Evolutionary conservation across 2,113 vertebrate genomes (phyloP), one percentile per base, ranked within the genome.

Genomic region (Pseudorectes ferrugineus): DNA sequence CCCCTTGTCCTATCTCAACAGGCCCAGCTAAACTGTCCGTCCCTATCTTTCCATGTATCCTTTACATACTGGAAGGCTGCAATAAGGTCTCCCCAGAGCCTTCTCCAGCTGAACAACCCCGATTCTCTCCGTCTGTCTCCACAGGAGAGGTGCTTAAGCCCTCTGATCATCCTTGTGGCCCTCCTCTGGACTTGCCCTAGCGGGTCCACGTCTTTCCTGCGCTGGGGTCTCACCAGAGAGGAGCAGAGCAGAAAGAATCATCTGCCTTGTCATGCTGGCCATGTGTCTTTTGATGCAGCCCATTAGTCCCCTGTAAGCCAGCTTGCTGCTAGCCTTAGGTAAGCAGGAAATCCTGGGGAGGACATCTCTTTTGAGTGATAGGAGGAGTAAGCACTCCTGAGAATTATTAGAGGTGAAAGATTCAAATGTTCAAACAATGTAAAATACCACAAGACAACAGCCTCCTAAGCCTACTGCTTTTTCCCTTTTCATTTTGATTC

Each of bases 401-500:
- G 43, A 58, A 38, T 76, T 63, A 49, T 58, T 85, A 81, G 55
- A 76, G 24, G n/a, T 62, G 67, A 68, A 91, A 62, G 9, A n/a
- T 40, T 58, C 14, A 9, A 62, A 65, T 80, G 31, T 74, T 87
- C 54, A 66, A 83, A 73, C 42, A 38, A n/a, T 36, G 29, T 55
- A 65, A 61, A 74, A 74, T 25, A 61, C 12, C 14, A 28, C 58
- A 74, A 88, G 40, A 19, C 54, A 57, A 14, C 31, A 57, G 46
- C 59, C 6, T 88, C 59, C 76, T 66, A 45, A 24, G 43, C 57
- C 54, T 62, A 45, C 29, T 77, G 55, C 43, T 73, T 89, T 93
- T 93, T 63, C 61, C 36, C 31, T 58, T 73, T 89, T 91, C 13
- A 7, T 92, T 95, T 94, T 95, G 78, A 72, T 95, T 96, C 38